phyloP scores from a whole-genome alignment of 1,140 invertebrate genomes.

The Asobara japonica region DNA sequence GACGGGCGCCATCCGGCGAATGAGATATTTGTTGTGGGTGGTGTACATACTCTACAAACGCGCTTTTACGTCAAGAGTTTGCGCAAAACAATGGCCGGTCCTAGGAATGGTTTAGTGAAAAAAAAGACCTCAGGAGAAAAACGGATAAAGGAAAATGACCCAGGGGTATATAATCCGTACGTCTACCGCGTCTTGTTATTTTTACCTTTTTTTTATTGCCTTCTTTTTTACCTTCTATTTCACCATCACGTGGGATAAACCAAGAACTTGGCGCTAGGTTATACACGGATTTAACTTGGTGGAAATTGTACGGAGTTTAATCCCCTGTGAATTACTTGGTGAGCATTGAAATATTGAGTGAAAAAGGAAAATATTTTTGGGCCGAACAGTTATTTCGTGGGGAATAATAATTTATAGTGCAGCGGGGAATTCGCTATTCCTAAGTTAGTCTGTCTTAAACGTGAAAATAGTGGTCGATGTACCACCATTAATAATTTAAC shows the following conservation, averaged over 20 bases:
- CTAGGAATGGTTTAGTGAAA: conserved; percentile 24
- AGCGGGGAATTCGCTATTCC: too few species aligned
- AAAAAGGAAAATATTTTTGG: not conserved
- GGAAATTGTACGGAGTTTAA: conserved; percentile 1
- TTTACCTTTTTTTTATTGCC: not conserved
- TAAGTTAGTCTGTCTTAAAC: too few species aligned
- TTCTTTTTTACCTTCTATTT: not conserved
- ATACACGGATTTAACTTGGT: not conserved
- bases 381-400: not conserved
- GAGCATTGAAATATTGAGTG: not conserved
- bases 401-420: too few species aligned
- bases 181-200: not conserved
- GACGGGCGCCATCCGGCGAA: conserved; percentile 23
- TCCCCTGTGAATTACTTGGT: not conserved
- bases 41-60: conserved; percentile 2
- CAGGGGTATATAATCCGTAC: not conserved
- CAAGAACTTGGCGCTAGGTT: not conserved
- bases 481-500: too few species aligned
- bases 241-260: not conserved
- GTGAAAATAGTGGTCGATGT: too few species aligned
- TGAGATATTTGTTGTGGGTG: conserved; percentile 29
- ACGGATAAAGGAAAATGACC: conserved; percentile 5
- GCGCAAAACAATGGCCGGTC: conserved; percentile 28
- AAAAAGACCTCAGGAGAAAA: not conserved
- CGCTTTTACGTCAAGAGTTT: conserved; percentile 26